Evolutionary conservation across 2,888 invertebrate species (phyloP).

Genomic region (Dinocampus coccinellae): DNA sequence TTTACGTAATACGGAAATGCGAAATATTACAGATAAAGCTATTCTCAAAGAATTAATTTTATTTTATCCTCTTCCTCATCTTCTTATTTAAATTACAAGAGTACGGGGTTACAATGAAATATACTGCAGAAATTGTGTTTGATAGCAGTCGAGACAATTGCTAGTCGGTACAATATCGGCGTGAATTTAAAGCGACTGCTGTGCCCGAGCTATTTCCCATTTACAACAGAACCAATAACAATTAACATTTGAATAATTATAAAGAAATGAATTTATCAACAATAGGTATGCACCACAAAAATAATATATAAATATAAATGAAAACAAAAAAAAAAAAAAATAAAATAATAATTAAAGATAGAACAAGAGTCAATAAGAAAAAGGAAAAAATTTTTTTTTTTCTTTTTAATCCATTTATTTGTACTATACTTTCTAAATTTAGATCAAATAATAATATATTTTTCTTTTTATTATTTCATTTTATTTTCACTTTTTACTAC

Average conservation of each 20-base stretch:
- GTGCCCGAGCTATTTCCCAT: neutral
- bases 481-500: neutral
- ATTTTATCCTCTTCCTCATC: too few relatives aligned
- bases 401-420: neutral
- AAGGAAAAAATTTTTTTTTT: too few relatives aligned
- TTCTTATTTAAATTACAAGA: neutral
- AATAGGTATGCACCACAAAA: neutral
- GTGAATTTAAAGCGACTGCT: neutral
- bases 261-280: neutral
- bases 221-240: neutral
- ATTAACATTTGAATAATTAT: neutral
- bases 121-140: neutral
- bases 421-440: neutral
- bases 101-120: neutral
- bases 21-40: neutral
- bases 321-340: too few relatives aligned
- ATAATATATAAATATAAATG: neutral
- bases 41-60: neutral
- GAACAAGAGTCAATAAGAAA: too few relatives aligned
- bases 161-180: neutral
- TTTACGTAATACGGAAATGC: neutral
- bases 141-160: neutral
- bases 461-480: neutral
- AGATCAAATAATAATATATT: neutral
- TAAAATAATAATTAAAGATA: too few relatives aligned